Evolutionary conservation across 2,113 vertebrate genomes (phyloP).

Genomic region (Geothlypis trichas): DNA sequence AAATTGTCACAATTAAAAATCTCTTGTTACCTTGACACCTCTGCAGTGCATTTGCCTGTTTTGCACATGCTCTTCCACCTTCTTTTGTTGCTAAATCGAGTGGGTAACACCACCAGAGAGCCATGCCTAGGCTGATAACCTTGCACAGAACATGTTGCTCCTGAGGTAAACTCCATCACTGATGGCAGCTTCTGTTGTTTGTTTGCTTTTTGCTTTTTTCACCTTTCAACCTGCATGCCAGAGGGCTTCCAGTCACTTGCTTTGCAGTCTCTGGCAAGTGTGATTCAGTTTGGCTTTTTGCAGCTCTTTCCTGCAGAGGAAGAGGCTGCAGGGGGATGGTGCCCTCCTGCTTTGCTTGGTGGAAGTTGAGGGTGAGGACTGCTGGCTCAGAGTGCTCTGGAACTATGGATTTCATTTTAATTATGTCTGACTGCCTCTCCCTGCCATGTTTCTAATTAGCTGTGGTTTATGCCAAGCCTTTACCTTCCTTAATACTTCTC

Average conservation of each 20-base stretch:
- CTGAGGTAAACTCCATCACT: not conserved
- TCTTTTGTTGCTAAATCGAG: not conserved
- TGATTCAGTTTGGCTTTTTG: not conserved
- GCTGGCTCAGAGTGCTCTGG: not conserved
- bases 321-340: not conserved
- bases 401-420: not conserved
- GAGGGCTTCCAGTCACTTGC: not conserved
- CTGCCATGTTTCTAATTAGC: not conserved
- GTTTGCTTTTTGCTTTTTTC: not conserved
- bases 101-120: not conserved
- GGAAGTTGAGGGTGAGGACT: not conserved
- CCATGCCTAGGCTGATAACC: not conserved
- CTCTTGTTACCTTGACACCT: not conserved
- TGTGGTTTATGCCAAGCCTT: not conserved
- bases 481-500: not conserved
- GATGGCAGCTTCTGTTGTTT: not conserved
- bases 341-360: not conserved
- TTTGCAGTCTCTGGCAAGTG: not conserved
- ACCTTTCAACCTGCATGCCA: not conserved
- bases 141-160: accelerated
- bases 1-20: not conserved
- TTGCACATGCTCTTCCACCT: not conserved
- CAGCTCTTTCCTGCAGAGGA: not conserved
- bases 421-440: not conserved
- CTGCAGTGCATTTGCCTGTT: not conserved